Base-by-base conservation (phyloP, 2,113 vertebrate species). In the Hippoglossus stenolepis region DNA sequence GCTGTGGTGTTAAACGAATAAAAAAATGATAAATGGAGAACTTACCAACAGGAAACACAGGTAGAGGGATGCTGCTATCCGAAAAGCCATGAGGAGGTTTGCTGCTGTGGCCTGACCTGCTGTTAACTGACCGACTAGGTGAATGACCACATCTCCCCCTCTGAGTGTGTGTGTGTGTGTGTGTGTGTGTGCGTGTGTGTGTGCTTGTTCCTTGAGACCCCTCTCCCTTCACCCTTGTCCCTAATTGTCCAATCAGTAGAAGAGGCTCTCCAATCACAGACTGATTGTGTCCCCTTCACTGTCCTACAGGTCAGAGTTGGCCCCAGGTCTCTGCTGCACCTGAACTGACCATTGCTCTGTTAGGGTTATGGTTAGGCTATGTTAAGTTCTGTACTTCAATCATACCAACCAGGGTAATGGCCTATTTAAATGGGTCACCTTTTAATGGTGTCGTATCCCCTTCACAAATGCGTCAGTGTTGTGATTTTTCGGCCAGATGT, bases 211-310 rank as follows among this genome's bases (percentile, higher is more conserved):
- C 23, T 51, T 18, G 26, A 47, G 7, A 10, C 57, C 21, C 47
- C 67, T 40, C 18, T 7, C 20, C 53, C 2, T 73, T 47, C 47
- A 64, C 10, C 12, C 10, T 45, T 63, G 62, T 54, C 63, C 21
- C 26, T 87, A 92, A 86, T 91, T 89, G 89, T 88, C 87, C 77
- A 92, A 93, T 94, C 86, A 94, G 71, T 62, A 24, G 64, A 89
- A 91, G 85, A 87, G 89, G 65, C 79, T 90, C 81, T 87, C 56
- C 87, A 93, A 92, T 93, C 89, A 91, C 26, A 28, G 71, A 47
- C 73, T 74, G 21, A 69, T 45, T 13, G 62, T 24, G 26, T 53
- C 5, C 86, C 85, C 90, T 92, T 85, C 73, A 68, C 40, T 9
- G 43, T 56, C 63, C 66, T 43, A 21, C 35, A 65, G 58, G 63